These are phyloP conservation scores for Chymomyza amoena DNA, from an alignment of 2,888 invertebrate genomes.

Conservation along the genomic window DNA sequence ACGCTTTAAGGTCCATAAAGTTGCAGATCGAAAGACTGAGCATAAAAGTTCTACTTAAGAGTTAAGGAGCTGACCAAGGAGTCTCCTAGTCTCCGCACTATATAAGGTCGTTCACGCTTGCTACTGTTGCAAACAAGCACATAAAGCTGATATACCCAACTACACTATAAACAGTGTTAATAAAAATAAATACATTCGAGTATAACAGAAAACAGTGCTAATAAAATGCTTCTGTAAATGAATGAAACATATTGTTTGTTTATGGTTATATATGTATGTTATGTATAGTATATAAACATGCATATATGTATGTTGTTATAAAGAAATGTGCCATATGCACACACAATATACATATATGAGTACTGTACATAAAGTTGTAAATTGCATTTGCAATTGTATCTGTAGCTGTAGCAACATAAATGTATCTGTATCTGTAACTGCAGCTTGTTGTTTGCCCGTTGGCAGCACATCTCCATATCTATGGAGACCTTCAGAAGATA, in stretches of 20 bases:
- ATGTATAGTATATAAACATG: background rate
- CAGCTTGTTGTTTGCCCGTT: background rate
- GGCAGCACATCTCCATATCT: background rate
- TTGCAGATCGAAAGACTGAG: too few species aligned
- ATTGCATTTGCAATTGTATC: background rate
- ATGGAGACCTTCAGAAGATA: background rate
- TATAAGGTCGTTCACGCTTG: too few species aligned
- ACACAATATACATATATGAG: background rate
- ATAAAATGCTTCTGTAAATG: conserved; percentile 1
- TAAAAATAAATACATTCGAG: background rate
- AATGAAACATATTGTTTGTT: conserved; percentile 7
- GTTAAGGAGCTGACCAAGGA: too few species aligned
- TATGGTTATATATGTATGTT: background rate
- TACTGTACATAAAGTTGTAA: background rate
- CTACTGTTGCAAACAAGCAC: too few species aligned
- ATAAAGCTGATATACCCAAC: too few species aligned
- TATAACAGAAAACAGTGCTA: background rate
- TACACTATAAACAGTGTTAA: too few species aligned
- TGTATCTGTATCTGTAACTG: background rate
- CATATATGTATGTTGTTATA: background rate
- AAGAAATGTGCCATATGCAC: background rate
- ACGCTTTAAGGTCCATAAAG: too few species aligned
- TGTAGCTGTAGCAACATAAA: background rate
- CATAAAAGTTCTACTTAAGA: too few species aligned
- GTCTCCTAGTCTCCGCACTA: too few species aligned